Base-by-base conservation (phyloP, 2,888 invertebrate species). In the Chaitophorus viminalis region DNA sequence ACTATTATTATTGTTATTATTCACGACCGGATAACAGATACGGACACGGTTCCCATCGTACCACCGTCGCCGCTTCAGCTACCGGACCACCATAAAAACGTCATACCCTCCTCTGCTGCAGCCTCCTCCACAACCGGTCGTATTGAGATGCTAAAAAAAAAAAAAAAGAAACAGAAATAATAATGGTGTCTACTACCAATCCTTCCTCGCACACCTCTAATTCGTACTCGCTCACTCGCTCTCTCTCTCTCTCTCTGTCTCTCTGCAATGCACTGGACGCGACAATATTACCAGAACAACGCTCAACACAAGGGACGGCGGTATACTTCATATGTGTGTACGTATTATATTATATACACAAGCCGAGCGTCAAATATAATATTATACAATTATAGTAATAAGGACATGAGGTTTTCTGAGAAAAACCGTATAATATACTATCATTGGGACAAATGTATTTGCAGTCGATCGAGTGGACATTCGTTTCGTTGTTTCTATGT, bases 81-180 rank as follows among this genome's bases (percentile, higher is more conserved):
- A 77, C 77, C 54, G 77, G 21, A 77, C 54, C 52, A 31, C 52
- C 9, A 54, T 52, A 52, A 77, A 77, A 54, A 77, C 77, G 77
- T 77, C 77, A 70, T 2, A 31, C 31, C 5, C 60, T 60, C 60
- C 25, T 6, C 60, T 14, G 46, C n/a, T n/a, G n/a, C 36, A 36
- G 52, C 17, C 52, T 52, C 52, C 52, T 17, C 52, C 36, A 6
- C 46, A 46, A 46, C 46, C 60, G 60, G 60, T 25, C 60, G 60
- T 6, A 6, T 60, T 6, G 60, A 60, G 60, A 25, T 60, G 60
- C 60, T 60, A 60, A 25, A 25, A 60, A 25, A 60, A 60, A 60
- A 21, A 46, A 46, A 46, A 46, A 46, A 46, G 14, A 46, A 46
- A 46, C 11, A 14, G 46, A 6, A 14, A 46, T 46, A 46, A 46